Evolutionary conservation across 2,797 vertebrate species (phyloP), one percentile per base, ranked within the genome.

Genomic region (Schizopygopsis malacanthus): DNA sequence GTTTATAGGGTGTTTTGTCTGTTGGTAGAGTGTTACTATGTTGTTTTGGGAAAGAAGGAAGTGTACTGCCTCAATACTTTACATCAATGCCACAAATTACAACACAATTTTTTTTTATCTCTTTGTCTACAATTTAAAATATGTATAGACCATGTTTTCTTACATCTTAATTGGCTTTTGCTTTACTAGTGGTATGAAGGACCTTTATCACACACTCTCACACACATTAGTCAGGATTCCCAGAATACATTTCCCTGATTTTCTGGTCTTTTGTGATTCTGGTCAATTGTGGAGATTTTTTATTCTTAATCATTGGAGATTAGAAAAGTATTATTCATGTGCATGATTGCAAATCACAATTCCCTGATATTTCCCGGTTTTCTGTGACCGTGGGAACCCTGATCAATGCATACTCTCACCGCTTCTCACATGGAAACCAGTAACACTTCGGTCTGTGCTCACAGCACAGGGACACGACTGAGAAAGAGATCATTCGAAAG

Each of bases 391-490:
- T 82, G 52, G 81, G 69, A 82, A 82, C 41, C 16, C 70, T 50
- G 8, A 63, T 75, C 25, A 75, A 75, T 52, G 72, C 82, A 50
- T 75, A 47, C 52, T 84, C 61, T 84, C 59, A 80, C 78, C 4
- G 25, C 25, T 50, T 65, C n/a, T 80, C 43, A 52, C 5, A 39
- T 1, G 9, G 37, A 7, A 75, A 71, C 54, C 10, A 25, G 41
- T 73, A 33, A 37, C 54, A 28, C 54, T 61, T 61, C 4, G 37
- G 43, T 63, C 8, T 83, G 43, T 39, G 43, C 65, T 83, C 37
- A 54, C 22, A 76, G 33, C 43, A 69, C 22, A 61, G 2, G 84
- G 73, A n/a, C 67, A 28, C n/a, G 37, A 86, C 50, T 6, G 63
- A 67, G 37, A 75, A 28, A 69, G 12, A 33, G 12, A 82, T 54